These are phyloP conservation scores for Adineta ricciae DNA, from an alignment of 2,888 invertebrate species.

Conservation along the genomic window DNA sequence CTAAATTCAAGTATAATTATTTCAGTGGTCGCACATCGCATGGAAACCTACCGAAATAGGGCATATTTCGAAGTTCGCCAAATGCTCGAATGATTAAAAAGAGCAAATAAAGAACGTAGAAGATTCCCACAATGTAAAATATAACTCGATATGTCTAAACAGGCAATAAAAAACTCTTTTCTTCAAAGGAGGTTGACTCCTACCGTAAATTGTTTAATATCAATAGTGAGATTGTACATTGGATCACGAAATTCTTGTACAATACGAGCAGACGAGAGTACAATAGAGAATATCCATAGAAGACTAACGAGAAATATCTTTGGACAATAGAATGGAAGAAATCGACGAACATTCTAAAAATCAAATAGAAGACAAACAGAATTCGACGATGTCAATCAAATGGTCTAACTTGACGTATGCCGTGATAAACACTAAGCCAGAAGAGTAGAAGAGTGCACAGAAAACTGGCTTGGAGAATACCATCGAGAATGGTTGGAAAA, in stretches of 20 bases:
- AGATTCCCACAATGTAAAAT: conserved; percentile 71
- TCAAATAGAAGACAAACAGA: conserved; percentile 23
- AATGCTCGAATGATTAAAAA: conserved; percentile 77
- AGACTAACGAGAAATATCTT: conserved; percentile 75
- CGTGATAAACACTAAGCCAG: conserved; percentile 90
- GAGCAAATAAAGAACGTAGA: conserved; percentile 74
- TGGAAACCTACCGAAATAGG: conserved; percentile 74
- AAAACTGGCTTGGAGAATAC: conserved; percentile 77
- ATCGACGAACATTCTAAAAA: conserved; percentile 71
- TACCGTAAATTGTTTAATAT: conserved; percentile 54
- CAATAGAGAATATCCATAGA: conserved; percentile 74
- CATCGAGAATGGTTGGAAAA: conserved; percentile 82
- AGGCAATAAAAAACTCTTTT: conserved; percentile 9
- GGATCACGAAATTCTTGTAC: conserved; percentile 78
- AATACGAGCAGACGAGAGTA: conserved; percentile 78
- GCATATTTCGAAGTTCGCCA: conserved; percentile 86
- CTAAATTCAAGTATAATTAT: conserved; percentile 53
- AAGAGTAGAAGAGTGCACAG: conserved; percentile 75
- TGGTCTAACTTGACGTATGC: conserved; percentile 66
- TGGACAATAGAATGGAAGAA: conserved; percentile 76
- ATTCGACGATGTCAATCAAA: not conserved
- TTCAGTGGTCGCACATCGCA: not conserved
- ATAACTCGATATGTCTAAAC: conserved; percentile 76
- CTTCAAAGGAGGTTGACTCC: too few relatives aligned
- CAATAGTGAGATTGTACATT: conserved; percentile 77